These are phyloP conservation scores for Fregata magnificens DNA, from an alignment of 2,113 vertebrate species.

Conservation along the genomic window DNA sequence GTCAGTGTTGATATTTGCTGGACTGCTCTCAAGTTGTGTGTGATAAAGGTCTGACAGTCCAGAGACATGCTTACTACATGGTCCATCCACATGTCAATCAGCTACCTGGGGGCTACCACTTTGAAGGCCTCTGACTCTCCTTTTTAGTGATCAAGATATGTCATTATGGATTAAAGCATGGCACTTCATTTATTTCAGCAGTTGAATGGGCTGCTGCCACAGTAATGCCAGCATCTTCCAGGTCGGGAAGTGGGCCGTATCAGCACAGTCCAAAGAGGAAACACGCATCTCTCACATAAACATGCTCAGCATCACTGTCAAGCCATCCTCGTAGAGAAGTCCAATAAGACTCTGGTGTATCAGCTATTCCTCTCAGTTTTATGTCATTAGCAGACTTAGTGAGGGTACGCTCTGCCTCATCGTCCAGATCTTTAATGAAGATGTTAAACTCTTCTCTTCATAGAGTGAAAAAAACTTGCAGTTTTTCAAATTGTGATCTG, in stretches of 20 bases:
- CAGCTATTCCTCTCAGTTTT: neutral
- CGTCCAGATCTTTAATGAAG: neutral
- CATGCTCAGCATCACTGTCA: neutral
- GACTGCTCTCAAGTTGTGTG: neutral
- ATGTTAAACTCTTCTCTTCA: neutral
- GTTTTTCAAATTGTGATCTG: neutral
- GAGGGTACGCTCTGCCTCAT: neutral
- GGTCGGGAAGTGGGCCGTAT: neutral
- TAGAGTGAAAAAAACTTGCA: neutral
- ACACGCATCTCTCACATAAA: neutral
- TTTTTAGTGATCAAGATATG: neutral
- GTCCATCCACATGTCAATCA: neutral
- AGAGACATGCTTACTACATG: neutral
- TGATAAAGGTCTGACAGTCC: neutral
- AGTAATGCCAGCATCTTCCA: neutral
- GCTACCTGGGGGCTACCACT: neutral
- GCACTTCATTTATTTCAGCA: neutral
- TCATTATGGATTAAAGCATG: neutral
- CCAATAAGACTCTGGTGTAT: neutral
- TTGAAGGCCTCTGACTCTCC: neutral
- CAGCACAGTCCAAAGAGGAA: neutral
- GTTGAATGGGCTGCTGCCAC: neutral
- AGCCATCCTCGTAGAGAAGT: neutral
- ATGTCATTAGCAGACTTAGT: neutral
- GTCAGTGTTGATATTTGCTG: neutral